phyloP scores from a whole-genome alignment of 92 coral and sea anemone species.

The Epizoanthus stellaris region DNA sequence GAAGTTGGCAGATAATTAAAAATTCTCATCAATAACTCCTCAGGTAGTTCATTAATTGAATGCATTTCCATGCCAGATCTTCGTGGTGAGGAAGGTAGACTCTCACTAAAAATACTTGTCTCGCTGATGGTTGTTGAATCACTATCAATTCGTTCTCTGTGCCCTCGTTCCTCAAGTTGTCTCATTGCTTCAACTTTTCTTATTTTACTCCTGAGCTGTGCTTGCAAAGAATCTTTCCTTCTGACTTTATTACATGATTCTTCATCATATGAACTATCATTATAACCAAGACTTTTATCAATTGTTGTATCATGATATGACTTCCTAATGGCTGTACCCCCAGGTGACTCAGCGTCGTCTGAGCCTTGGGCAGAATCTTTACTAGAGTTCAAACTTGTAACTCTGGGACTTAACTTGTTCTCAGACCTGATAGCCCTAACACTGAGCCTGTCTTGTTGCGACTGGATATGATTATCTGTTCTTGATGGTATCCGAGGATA shows the following conservation, averaged over 20 bases:
- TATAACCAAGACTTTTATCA: slow-evolving; percentile 70
- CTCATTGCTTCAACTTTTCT: slow-evolving; percentile 61
- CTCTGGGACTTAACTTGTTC: slow-evolving; percentile 35
- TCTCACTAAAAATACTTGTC: slow-evolving; percentile 72
- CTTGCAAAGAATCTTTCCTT: slow-evolving; percentile 84
- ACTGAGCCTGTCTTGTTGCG: slow-evolving; percentile 54
- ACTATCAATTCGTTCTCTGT: slow-evolving; percentile 72
- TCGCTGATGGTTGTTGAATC: slow-evolving; percentile 90
- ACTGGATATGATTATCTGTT: slow-evolving; percentile 28
- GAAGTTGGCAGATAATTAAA: slow-evolving; percentile 78
- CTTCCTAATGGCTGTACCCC: background rate
- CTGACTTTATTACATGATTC: slow-evolving; percentile 56
- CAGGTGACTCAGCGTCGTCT: slow-evolving; percentile 10
- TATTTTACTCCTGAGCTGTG: slow-evolving; percentile 76
- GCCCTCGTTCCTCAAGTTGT: slow-evolving; percentile 21
- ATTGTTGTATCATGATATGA: background rate
- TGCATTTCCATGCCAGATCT: slow-evolving; percentile 33
- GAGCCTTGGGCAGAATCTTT: slow-evolving; percentile 6
- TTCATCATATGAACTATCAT: slow-evolving; percentile 76
- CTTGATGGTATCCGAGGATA: slow-evolving; percentile 37
- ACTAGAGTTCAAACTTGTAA: background rate
- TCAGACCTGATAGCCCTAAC: slow-evolving; percentile 40
- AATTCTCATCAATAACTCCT: slow-evolving; percentile 80
- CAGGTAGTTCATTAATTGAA: slow-evolving; percentile 80
- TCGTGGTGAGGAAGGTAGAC: slow-evolving; percentile 47